These are phyloP conservation scores for Meta bourneti DNA, from an alignment of 2,888 invertebrate genomes.

Conservation along the genomic window DNA sequence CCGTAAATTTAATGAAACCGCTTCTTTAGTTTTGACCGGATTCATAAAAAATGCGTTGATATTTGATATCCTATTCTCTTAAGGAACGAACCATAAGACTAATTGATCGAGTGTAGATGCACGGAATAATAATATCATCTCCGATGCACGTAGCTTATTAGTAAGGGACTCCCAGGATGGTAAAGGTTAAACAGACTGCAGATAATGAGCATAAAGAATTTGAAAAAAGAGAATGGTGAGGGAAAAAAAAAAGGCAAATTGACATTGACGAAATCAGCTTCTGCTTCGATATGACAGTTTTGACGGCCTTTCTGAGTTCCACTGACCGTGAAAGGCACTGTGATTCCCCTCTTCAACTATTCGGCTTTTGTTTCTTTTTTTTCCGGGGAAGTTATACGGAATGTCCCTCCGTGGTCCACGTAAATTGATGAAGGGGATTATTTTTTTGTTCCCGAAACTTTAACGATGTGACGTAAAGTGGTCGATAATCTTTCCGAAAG, in stretches of 20 bases:
- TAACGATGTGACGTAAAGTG: conserved; percentile 10
- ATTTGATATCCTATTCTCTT: neutral
- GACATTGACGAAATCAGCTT: conserved; percentile 70
- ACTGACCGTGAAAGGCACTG: conserved; percentile 53
- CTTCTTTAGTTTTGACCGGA: neutral
- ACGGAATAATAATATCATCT: conserved; percentile 8
- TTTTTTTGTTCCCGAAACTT: conserved; percentile 18
- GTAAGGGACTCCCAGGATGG: conserved; percentile 14
- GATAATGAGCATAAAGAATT: conserved; percentile 35
- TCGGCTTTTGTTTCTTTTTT: conserved; percentile 9
- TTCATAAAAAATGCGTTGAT: neutral
- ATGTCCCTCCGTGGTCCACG: conserved; percentile 41
- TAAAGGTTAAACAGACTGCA: conserved; percentile 7
- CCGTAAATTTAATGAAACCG: neutral
- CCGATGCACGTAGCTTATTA: conserved; percentile 16
- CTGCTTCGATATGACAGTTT: conserved; percentile 62
- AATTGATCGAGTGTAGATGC: conserved; percentile 14
- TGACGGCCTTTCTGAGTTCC: conserved; percentile 51
- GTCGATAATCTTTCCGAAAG: conserved; percentile 3
- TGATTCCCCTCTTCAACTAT: neutral
- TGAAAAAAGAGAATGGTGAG: neutral
- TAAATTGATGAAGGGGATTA: conserved; percentile 58
- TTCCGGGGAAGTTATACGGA: conserved; percentile 18
- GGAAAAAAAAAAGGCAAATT: conserved; percentile 25
- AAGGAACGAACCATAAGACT: neutral